Conservation (phyloP, 2,797 vertebrate species). For the Lateolabrax maculatus region DNA sequence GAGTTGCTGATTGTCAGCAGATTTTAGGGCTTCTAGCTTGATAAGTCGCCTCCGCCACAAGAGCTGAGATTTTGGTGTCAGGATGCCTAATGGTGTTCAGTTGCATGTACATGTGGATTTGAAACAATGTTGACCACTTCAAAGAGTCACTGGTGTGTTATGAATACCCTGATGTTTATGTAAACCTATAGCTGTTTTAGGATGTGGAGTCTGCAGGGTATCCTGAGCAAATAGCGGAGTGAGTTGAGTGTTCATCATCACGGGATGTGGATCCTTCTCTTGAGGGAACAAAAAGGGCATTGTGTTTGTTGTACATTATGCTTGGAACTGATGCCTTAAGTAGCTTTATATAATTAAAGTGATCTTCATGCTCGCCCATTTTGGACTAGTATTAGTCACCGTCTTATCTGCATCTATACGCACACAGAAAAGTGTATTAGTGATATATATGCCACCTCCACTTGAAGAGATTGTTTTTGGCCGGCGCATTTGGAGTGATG, state of each 20-base stretch:
- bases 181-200: slow-evolving; percentile 37
- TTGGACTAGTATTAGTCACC: background rate
- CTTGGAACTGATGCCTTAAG: background rate
- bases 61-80: slow-evolving; percentile 55
- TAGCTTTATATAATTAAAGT: background rate
- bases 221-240: slow-evolving; percentile 13
- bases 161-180: slow-evolving; percentile 36
- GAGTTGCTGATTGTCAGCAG: slow-evolving; percentile 83
- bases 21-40: slow-evolving; percentile 69
- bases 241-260: slow-evolving; percentile 16
- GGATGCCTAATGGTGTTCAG: slow-evolving; percentile 34
- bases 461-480: background rate
- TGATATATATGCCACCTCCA: background rate
- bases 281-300: slow-evolving; percentile 7
- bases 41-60: slow-evolving; percentile 52
- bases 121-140: slow-evolving; percentile 45
- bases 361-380: background rate
- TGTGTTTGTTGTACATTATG: slow-evolving; percentile 9
- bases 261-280: slow-evolving; percentile 8
- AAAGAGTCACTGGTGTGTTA: slow-evolving; percentile 36
- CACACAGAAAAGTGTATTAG: background rate
- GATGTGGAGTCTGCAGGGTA: slow-evolving; percentile 34
- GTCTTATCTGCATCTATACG: background rate
- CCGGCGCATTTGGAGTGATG: background rate
- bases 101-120: slow-evolving; percentile 37